Percentiles rank a stretch among this genome's conserved stretches.
Evolutionary conservation across 2,113 vertebrate genomes (phyloP).

Genomic region (Pan troglodytes): NHGRI_mPanTro3-v2.1_pri NC_072409.2:6480501-6481000

Average conservation of each 20-base stretch:
- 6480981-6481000: too few species aligned
- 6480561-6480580: not conserved
- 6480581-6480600: not conserved
- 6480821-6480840: not conserved
- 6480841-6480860: not conserved
- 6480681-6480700: not conserved
- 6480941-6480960: not conserved
- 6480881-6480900: not conserved
- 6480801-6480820: not conserved
- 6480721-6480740: too few species aligned
- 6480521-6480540: not conserved
- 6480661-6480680: not conserved
- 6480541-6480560: not conserved
- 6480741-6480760: not conserved
- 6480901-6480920: not conserved
- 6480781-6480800: not conserved
- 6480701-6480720: rapidly evolving
- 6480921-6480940: not conserved
- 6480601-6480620: not conserved
- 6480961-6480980: not conserved
- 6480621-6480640: not conserved
- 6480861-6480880: not conserved
- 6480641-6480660: not conserved
- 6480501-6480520: not conserved
- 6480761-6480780: rapidly evolving